A percentile compares a stretch with the other conserved stretches of the same genome.
Conservation (phyloP, 2,113 vertebrate species). For the Helogale parvula region DNA sequence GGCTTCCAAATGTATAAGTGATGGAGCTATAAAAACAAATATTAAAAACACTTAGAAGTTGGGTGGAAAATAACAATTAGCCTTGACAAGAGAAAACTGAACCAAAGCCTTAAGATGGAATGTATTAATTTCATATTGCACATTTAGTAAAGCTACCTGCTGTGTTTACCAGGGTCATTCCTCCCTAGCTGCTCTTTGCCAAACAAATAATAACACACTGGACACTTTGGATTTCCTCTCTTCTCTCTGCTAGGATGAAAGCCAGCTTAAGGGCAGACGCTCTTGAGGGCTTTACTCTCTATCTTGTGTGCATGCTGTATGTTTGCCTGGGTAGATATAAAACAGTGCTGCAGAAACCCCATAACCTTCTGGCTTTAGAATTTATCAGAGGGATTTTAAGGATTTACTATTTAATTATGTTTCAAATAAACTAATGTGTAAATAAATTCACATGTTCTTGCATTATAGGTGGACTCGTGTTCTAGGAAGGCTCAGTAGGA, state of each 20-base stretch:
- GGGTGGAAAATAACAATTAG: slow-evolving; percentile 34
- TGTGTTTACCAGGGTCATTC: slow-evolving; percentile 4
- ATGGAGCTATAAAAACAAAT: background rate
- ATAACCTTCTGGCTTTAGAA: background rate
- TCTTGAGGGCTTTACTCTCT: background rate
- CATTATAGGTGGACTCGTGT: background rate
- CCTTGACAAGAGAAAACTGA: slow-evolving; percentile 47
- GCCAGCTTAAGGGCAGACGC: background rate
- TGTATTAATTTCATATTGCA: slow-evolving; percentile 13
- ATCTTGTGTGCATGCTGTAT: background rate
- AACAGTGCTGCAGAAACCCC: background rate
- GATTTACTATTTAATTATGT: slow-evolving; percentile 34
- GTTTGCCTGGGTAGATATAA: background rate
- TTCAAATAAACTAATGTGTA: slow-evolving; percentile 42
- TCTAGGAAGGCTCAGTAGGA: background rate
- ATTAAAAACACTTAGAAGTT: slow-evolving; percentile 11
- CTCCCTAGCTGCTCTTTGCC: background rate
- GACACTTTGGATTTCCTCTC: background rate
- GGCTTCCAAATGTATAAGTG: background rate
- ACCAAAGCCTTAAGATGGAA: background rate
- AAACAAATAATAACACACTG: background rate
- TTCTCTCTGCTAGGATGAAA: background rate
- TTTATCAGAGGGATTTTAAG: background rate
- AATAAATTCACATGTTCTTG: background rate
- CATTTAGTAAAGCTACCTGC: slow-evolving; percentile 26